Evolutionary conservation across 2,113 vertebrate genomes (phyloP), one percentile per base, ranked within the genome.

Genomic region (Silurus meridionalis): DNA sequence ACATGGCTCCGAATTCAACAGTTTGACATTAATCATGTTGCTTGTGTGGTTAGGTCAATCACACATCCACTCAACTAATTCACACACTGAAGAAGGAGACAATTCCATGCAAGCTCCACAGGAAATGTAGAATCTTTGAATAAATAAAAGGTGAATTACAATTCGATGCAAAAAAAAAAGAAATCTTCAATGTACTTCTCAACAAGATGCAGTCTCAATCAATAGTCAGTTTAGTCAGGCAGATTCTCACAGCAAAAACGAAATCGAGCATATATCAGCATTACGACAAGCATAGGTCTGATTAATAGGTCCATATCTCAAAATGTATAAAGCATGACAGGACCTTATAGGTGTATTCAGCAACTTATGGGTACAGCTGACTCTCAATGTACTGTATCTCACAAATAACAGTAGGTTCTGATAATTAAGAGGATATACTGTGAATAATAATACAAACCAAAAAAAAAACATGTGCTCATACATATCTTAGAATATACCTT

Each of bases 221-320:
- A 78, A 74, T 87, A 61, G 67, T 74, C 72, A 83, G 69, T 66
- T 71, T 66, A 57, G 60, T 80, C 71, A n/a, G 63, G 17, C 78
- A 83, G 10, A 48, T 60, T 79, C 66, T 64, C 14, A 57, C 83
- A 37, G 74, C 72, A 82, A 79, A 75, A 78, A 77, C 60, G 21
- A 83, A 84, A 46, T 72, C 78, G 50, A 78, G 80, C 63, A 85
- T 74, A 74, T 83, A 80, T 83, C 66, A 87, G 67, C 83, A 79
- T 78, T 79, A 67, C 84, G 72, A 84, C 79, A 84, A 79, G 82
- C 66, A 71, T 2, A 71, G 46, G 60, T 80, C 85, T 79, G 83
- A 88, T 87, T 89, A 91, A 91, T 88, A 88, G 77, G 83, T 85
- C 87, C 82, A 85, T 90, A 89, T 90, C 77, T 90, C 66, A 72